Percentiles rank a stretch among this genome's conserved stretches.
phyloP scores from a whole-genome alignment of 2,888 invertebrate species.

The Pristionchus entomophagus region DNA sequence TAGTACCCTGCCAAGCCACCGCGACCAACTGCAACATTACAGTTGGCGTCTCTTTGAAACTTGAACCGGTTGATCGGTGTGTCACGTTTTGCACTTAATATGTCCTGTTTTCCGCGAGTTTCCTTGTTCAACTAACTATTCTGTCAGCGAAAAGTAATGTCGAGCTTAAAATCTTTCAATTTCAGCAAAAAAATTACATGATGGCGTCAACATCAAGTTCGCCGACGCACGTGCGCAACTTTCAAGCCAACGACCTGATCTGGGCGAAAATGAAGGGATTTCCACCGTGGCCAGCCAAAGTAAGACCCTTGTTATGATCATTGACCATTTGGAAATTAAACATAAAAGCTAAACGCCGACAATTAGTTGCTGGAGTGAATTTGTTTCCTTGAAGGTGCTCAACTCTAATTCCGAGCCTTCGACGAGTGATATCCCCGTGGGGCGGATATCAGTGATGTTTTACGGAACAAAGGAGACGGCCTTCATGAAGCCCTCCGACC shows the following conservation, averaged over 20 bases:
- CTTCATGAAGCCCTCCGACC: constrained; percentile 67
- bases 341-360: too few species aligned
- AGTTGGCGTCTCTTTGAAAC: constrained; percentile 36
- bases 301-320: constrained; percentile 35
- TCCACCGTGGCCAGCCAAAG: constrained; percentile 96
- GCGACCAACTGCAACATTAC: constrained; percentile 38
- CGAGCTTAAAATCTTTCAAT: neutral
- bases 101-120: neutral
- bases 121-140: neutral
- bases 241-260: constrained; percentile 80
- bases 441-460: constrained; percentile 67
- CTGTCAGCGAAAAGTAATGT: neutral
- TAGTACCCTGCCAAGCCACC: too few species aligned
- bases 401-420: constrained; percentile 50
- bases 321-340: too few species aligned
- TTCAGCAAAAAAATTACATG: neutral
- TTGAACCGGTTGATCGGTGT: constrained; percentile 22
- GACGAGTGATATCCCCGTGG: constrained; percentile 56
- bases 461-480: constrained; percentile 74
- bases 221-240: constrained; percentile 49
- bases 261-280: constrained; percentile 98
- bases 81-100: constrained; percentile 14
- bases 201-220: constrained; percentile 11
- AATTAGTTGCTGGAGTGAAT: too few species aligned
- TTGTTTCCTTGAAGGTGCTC: constrained; percentile 51